Evolutionary conservation across 2,888 invertebrate genomes (phyloP).

Genomic region (Ctena decussata): DNA sequence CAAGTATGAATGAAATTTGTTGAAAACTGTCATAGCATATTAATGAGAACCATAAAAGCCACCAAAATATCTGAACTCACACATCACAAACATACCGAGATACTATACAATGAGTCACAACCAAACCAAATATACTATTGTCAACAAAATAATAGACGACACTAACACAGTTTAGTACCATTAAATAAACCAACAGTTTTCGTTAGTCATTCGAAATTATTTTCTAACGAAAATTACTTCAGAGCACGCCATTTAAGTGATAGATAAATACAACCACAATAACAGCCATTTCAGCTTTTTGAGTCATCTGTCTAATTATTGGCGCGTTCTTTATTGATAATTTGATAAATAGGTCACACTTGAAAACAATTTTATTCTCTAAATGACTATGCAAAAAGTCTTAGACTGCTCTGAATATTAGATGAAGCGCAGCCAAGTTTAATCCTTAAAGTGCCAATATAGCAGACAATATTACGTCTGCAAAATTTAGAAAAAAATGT

Average conservation of each 20-base stretch:
- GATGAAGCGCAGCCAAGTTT: too few species aligned
- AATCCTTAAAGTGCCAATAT: too few species aligned
- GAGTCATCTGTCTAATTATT: neutral
- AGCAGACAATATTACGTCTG: too few species aligned
- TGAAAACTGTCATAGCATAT: slow-evolving; percentile 10
- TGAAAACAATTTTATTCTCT: neutral
- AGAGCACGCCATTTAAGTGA: neutral
- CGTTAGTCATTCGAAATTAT: slow-evolving; percentile 2
- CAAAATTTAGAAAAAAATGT: too few species aligned
- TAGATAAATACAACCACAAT: neutral
- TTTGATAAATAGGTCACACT: neutral
- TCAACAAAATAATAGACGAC: neutral
- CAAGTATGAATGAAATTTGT: slow-evolving; percentile 8
- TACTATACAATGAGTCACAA: neutral
- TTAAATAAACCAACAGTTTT: neutral
- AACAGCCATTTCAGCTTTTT: neutral
- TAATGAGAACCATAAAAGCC: neutral
- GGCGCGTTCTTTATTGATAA: neutral
- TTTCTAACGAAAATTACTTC: neutral
- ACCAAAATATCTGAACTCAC: neutral
- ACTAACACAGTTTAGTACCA: slow-evolving; percentile 9
- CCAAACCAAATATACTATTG: neutral
- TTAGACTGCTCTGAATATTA: too few species aligned
- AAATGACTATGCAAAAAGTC: neutral
- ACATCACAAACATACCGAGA: neutral